Base-by-base conservation (phyloP, 2,113 vertebrate genomes). In the Channa maculata region DNA sequence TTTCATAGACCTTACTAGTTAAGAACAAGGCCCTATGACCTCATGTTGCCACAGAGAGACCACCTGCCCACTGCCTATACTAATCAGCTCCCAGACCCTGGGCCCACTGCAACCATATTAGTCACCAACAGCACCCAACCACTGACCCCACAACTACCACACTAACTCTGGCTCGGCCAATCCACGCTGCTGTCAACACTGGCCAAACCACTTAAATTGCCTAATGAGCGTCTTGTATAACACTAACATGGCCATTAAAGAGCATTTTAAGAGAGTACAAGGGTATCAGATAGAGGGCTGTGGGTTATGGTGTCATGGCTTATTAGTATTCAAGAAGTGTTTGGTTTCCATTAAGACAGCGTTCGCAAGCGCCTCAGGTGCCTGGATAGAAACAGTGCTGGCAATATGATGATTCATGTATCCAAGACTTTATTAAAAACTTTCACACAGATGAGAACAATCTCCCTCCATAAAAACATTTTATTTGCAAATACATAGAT, bases 221-320 rank as follows among this genome's bases (percentile, higher is more conserved):
- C 85, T 92, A 92, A 93, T 92, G 89, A 93, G 90, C 60, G 24
- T 89, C 91, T 93, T 90, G 88, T 91, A 90, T 92, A 89, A 91
- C 79, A 84, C 88, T 88, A 87, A 86, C 82, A 88, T 12, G 78
- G 77, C 89, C 85, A 90, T 92, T 91, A 94, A 91, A 89, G 89
- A 89, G 71, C 75, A 63, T 92, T 93, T 91, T 91, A 92, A 88
- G 86, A 83, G 88, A 75, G 82, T 50, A 55, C 49, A 6, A 76
- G 86, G 88, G 89, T 91, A 93, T 92, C 91, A 53, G 83, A 89
- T 92, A 87, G 65, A 90, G 75, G 78, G 78, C 76, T 92, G 92
- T 37, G 92, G 92, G 82, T 91, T 85, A 93, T 87, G 79, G 79
- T 91, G 91, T 93, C 92, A 93, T 86, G 84, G 77, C 86, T 88